Conservation (phyloP, 2,113 vertebrate genomes). For the Sinocyclocheilus rhinocerous region DNA sequence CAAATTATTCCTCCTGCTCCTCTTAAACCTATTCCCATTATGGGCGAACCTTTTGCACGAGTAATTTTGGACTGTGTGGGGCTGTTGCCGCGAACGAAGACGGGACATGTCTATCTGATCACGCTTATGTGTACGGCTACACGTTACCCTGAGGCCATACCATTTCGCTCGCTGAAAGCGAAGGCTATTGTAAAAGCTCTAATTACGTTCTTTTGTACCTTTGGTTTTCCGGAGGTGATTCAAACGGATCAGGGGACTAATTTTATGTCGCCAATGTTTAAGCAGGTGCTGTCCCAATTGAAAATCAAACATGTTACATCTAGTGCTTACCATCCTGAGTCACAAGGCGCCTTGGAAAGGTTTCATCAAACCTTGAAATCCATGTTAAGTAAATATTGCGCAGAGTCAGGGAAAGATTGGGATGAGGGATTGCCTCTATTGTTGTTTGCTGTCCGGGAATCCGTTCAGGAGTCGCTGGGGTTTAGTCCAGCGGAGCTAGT, state of each 20-base stretch:
- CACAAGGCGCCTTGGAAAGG: too few relatives aligned
- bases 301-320: too few relatives aligned
- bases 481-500: neutral
- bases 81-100: too few relatives aligned
- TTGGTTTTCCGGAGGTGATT: neutral
- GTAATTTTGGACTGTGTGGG: too few relatives aligned
- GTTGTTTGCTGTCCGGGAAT: neutral
- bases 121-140: neutral
- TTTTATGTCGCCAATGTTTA: neutral
- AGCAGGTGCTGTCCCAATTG: neutral
- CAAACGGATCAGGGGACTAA: too few relatives aligned
- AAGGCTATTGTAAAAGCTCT: neutral
- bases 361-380: too few relatives aligned
- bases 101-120: neutral
- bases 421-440: neutral
- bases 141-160: neutral
- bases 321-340: too few relatives aligned
- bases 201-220: neutral
- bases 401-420: too few relatives aligned
- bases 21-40: too few relatives aligned
- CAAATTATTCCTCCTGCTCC: too few relatives aligned
- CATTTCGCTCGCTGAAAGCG: neutral
- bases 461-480: neutral
- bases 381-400: too few relatives aligned
- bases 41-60: too few relatives aligned